A percentile compares a stretch with the other conserved stretches of the same genome.
Evolutionary conservation across 2,797 vertebrate species (phyloP).

Genomic region (Acipenser transmontanus): DNA sequence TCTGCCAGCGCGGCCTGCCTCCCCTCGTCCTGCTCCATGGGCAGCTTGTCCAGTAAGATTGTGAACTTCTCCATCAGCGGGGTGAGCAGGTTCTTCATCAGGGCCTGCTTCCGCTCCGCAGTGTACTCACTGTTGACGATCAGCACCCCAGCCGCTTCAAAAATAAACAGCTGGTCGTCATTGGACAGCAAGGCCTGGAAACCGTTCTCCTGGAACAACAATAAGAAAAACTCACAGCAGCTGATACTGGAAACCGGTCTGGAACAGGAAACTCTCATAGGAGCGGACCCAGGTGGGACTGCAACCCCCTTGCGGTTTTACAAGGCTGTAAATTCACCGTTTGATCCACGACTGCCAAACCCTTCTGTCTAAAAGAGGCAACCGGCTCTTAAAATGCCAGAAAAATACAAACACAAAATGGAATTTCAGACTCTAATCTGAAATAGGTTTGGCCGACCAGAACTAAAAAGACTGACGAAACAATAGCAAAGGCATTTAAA

Average conservation of each 20-base stretch:
- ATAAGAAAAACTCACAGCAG: background rate
- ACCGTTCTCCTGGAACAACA: conserved; percentile 40
- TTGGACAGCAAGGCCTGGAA: conserved; percentile 72
- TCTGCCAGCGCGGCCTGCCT: conserved; percentile 81
- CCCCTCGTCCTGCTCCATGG: conserved; percentile 79
- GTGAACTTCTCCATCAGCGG: conserved; percentile 90
- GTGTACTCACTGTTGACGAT: conserved; percentile 88
- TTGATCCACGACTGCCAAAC: too few relatives aligned
- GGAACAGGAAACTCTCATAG: background rate
- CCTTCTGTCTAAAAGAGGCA: too few relatives aligned
- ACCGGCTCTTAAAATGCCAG: too few relatives aligned
- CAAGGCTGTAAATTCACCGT: too few relatives aligned
- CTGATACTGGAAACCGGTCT: background rate
- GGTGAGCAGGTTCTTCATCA: conserved; percentile 87
- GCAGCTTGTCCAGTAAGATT: conserved; percentile 79
- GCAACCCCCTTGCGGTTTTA: too few relatives aligned
- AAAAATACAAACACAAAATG: too few relatives aligned
- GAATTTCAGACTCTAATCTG: too few relatives aligned
- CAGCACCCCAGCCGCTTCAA: conserved; percentile 88
- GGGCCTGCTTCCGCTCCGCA: conserved; percentile 80
- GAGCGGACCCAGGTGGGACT: background rate
- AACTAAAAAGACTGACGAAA: too few relatives aligned
- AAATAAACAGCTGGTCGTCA: conserved; percentile 96
- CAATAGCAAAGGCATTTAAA: too few relatives aligned
- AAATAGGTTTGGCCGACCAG: too few relatives aligned